Percentiles rank a stretch among this genome's conserved stretches.
Evolutionary conservation across 2,113 vertebrate genomes (phyloP).

Genomic region (Cryptomyrus ogoouensis): DNA sequence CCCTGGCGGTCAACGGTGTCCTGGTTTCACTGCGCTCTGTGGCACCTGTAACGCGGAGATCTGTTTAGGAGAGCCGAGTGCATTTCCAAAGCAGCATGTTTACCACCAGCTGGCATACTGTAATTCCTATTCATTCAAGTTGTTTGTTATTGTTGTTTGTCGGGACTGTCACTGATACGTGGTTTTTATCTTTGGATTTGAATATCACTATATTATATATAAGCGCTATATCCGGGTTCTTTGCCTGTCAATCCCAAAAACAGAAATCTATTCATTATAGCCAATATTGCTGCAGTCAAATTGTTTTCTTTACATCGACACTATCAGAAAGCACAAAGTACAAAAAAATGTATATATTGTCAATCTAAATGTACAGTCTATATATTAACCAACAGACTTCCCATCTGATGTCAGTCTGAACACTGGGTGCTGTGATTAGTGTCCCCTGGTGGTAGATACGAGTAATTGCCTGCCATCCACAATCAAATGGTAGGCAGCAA

Average conservation of each 20-base stretch:
- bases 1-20: conserved; percentile 25
- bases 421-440: background rate
- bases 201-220: background rate
- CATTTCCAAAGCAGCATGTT: conserved; percentile 48
- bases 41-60: background rate
- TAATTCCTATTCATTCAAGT: conserved; percentile 45
- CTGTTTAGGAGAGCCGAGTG: conserved; percentile 47
- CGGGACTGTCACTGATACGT: background rate
- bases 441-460: conserved; percentile 17
- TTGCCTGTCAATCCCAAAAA: background rate
- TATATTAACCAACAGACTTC: background rate
- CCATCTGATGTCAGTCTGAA: background rate
- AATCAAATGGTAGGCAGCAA: background rate
- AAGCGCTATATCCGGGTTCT: background rate
- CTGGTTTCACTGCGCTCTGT: conserved; percentile 22
- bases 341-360: background rate
- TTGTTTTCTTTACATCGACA: background rate
- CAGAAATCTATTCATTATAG: background rate
- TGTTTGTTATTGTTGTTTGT: background rate
- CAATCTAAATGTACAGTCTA: background rate
- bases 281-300: background rate
- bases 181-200: background rate
- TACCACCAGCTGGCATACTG: conserved; percentile 53
- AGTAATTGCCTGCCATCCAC: background rate
- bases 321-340: conserved; percentile 20